A percentile compares a stretch with the other conserved stretches of the same genome.
phyloP scores from a whole-genome alignment of 1,140 invertebrate genomes.

The Drosophila mojavensis region DNA sequence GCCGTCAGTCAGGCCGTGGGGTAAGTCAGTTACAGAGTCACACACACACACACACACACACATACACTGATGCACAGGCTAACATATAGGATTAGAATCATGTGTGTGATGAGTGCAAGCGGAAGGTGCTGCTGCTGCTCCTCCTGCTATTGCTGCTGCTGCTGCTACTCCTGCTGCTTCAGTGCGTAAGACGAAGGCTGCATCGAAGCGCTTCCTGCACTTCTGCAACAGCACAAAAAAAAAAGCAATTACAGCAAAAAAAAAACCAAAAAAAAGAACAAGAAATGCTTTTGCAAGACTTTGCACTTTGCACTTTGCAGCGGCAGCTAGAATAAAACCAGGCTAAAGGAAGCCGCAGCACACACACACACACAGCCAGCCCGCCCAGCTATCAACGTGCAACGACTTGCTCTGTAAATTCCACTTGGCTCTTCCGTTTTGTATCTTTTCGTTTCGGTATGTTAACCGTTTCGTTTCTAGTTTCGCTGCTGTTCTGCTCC shows the following conservation, averaged over 20 bases:
- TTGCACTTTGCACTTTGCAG: conserved; percentile 22
- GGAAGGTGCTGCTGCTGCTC: conserved; percentile 45
- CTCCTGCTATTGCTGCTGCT: conserved; percentile 2
- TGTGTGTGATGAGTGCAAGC: conserved; percentile 49
- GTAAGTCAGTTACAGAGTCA: conserved; percentile 33
- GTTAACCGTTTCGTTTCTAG: conserved; percentile 6
- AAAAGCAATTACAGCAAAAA: conserved; percentile 69
- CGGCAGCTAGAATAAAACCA: conserved; percentile 42
- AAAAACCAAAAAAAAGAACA: conserved; percentile 48
- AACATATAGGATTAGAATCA: conserved; percentile 6
- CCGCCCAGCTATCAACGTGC: conserved; percentile 36
- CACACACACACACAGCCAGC: conserved; percentile 15
- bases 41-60: conserved; percentile 34
- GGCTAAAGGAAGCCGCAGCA: conserved; percentile 59
- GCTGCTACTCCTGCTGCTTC: conserved; percentile 16
- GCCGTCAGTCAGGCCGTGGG: conserved; percentile 63
- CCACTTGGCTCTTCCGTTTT: conserved; percentile 32
- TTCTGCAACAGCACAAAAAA: conserved; percentile 35
- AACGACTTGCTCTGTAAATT: conserved; percentile 48
- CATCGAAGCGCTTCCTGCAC: conserved; percentile 29
- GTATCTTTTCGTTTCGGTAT: conserved; percentile 28
- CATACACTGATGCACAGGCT: neutral
- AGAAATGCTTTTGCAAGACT: conserved; percentile 43
- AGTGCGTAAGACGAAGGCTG: conserved; percentile 37
- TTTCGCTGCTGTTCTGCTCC: neutral